These are phyloP conservation scores for Notamacropus eugenii DNA, from an alignment of 2,797 vertebrate species.

Conservation along the genomic window DNA sequence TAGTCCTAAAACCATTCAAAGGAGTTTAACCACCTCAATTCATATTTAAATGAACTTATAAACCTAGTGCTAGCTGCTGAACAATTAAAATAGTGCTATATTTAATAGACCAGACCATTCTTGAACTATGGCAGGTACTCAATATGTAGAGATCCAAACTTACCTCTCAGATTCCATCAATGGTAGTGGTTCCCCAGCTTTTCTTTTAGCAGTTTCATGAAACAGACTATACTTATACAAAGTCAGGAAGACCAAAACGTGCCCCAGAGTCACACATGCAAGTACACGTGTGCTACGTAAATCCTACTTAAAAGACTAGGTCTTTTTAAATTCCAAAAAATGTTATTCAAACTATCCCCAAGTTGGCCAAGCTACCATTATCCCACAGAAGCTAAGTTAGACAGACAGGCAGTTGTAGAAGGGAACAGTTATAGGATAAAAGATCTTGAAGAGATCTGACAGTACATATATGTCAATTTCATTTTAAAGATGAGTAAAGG, in stretches of 20 bases:
- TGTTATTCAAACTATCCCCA: no score
- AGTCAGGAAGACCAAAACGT: not conserved
- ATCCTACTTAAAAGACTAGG: not conserved
- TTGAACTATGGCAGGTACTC: not conserved
- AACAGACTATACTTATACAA: not conserved
- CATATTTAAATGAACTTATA: not conserved
- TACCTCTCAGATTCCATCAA: not conserved
- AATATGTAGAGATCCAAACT: not conserved
- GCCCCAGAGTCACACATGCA: not conserved
- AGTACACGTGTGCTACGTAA: not conserved
- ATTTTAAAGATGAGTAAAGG: conserved; percentile 9
- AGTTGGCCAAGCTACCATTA: not conserved
- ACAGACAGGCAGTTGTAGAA: not conserved
- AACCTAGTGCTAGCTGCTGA: not conserved
- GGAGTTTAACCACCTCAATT: not conserved
- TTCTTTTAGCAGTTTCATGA: not conserved
- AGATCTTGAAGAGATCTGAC: not conserved
- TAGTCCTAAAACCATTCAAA: not conserved
- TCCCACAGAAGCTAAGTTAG: not conserved
- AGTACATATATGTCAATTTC: not conserved
- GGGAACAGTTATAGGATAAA: not conserved
- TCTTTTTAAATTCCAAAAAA: not conserved
- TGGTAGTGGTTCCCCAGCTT: not conserved
- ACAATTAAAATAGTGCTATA: not conserved
- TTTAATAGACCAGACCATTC: not conserved